Percentiles rank a stretch among this genome's conserved stretches.
Evolutionary conservation across 2,113 vertebrate genomes (phyloP).

Genomic region (Grus americana): DNA sequence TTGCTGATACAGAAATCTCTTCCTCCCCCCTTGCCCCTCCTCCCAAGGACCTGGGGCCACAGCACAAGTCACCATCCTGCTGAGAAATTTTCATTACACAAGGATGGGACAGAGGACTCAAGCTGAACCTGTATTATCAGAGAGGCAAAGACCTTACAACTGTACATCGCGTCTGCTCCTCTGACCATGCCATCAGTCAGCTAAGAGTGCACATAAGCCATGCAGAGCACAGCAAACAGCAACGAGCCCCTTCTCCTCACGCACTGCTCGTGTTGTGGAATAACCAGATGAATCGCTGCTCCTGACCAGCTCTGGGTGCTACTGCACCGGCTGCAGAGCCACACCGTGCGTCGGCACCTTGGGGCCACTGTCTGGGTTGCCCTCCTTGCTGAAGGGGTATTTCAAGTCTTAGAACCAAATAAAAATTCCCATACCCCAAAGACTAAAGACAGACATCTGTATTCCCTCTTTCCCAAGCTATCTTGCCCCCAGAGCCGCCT

Average conservation of each 20-base stretch:
- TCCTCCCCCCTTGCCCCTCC: background rate
- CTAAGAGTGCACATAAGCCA: background rate
- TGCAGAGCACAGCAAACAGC: background rate
- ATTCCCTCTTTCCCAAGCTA: background rate
- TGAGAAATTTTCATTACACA: slow-evolving; percentile 62
- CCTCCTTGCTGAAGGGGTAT: background rate
- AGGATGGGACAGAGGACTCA: background rate
- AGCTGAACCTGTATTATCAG: background rate
- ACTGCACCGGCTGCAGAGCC: background rate
- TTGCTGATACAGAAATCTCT: slow-evolving; percentile 67
- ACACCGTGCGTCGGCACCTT: rapidly evolving
- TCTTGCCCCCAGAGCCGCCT: background rate
- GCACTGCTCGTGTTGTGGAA: rapidly evolving
- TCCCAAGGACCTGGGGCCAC: background rate
- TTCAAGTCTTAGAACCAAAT: background rate
- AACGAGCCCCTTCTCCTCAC: background rate
- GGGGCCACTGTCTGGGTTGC: background rate
- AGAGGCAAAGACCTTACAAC: background rate
- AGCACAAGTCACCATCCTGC: slow-evolving; percentile 41
- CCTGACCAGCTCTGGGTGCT: background rate
- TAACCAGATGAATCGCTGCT: background rate
- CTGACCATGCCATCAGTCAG: background rate
- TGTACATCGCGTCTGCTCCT: background rate
- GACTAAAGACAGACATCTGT: background rate
- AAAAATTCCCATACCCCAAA: background rate